Base-by-base conservation (phyloP, 2,888 invertebrate species). In the Portevinia maculata region DNA sequence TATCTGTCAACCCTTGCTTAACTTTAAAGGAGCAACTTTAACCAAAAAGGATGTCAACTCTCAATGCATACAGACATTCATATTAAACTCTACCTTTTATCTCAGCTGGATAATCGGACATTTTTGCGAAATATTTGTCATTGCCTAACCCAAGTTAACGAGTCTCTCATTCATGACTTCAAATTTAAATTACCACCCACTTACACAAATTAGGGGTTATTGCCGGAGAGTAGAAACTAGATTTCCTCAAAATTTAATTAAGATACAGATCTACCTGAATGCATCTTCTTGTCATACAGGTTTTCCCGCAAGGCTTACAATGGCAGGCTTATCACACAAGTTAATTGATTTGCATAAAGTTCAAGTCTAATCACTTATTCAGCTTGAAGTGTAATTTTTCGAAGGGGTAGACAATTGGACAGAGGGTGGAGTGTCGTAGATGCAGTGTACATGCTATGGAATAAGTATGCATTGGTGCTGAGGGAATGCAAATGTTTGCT, bases 281-380 rank as follows among this genome's bases (percentile, higher is more conserved):
- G 30, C 19, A 46, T 30, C 28, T 21, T 21, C 46, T 39, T 57
- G 57, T 57, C 57, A 21, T 17, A 44, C 32, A 34, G 13, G n/a
- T 32, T n/a, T n/a, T 32, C n/a, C 9, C 32, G 24, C 39, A 41
- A 41, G 57, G 30, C 44, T 24, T 34, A 19, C 21, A 15, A 62
- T 74, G 32, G 50, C 30, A 57, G 65, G 65, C 57, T 52, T 59
- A 34, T 59, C 59, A 41, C 34, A 41, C 50, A 65, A 67, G 24
- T 19, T 67, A 75, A 67, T 75, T 59, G 74, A 67, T 39, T 67
- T 59, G 59, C 48, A 44, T 37, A 59, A 50, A 59, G 65, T 59
- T 75, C 34, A 67, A 67, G 65, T 57, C 59, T 75, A 75, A 57
- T 74, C 65, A 57, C 74, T 74, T 74, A 74, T 74, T 74, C 74